These are phyloP conservation scores for Dolichopus griseipennis DNA, from an alignment of 2,888 invertebrate species.

Conservation along the genomic window DNA sequence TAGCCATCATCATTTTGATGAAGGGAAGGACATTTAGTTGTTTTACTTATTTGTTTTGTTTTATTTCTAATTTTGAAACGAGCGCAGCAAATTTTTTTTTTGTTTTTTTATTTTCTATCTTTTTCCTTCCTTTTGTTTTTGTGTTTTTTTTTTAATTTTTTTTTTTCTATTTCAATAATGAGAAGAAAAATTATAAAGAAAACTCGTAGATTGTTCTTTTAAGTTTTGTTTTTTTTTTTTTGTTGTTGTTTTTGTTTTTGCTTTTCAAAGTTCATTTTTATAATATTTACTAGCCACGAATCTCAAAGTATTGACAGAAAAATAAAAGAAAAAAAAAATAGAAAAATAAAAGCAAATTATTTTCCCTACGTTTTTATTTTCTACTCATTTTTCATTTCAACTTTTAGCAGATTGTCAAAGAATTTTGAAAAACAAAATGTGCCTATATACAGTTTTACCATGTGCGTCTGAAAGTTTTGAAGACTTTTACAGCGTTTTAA, in stretches of 20 bases:
- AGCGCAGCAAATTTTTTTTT: slow-evolving; percentile 10
- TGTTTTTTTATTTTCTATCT: slow-evolving; percentile 13
- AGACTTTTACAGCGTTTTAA: too few relatives aligned
- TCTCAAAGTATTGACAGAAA: background rate
- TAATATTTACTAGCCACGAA: slow-evolving; percentile 6
- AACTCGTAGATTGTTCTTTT: background rate
- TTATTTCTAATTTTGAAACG: slow-evolving; percentile 5
- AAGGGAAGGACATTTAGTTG: background rate
- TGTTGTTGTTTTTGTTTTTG: background rate
- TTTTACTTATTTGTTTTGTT: background rate
- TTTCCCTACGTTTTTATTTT: too few relatives aligned
- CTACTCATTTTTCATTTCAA: too few relatives aligned
- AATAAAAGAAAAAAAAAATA: background rate
- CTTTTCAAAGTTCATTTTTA: slow-evolving; percentile 1
- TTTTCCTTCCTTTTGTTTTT: slow-evolving; percentile 18
- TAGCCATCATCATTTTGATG: slow-evolving; percentile 1
- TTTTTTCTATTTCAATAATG: slow-evolving; percentile 11
- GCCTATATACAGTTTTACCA: too few relatives aligned
- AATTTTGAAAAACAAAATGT: too few relatives aligned
- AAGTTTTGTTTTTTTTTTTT: background rate
- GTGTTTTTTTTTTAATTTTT: slow-evolving; percentile 17
- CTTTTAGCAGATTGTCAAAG: too few relatives aligned
- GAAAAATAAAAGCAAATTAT: too few relatives aligned
- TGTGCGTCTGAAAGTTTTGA: too few relatives aligned
- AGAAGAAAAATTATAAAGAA: slow-evolving; percentile 5